Evolutionary conservation across 2,888 invertebrate species (phyloP).

Genomic region (Chaetogeoica ovagalla): DNA sequence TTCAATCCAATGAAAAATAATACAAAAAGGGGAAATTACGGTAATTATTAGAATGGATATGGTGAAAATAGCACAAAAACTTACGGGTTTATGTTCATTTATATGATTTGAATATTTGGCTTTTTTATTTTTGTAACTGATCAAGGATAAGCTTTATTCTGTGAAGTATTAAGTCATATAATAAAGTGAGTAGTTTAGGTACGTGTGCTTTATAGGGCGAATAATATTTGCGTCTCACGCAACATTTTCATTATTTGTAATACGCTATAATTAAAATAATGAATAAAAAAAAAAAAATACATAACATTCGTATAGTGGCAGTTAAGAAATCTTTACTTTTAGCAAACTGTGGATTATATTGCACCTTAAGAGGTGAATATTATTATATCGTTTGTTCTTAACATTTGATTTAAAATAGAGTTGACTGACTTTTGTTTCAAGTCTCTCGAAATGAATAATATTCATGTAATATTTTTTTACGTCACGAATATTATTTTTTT

Average conservation of each 20-base stretch:
- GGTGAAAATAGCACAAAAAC: background rate
- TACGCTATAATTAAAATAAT: background rate
- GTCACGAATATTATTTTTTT: too few species aligned
- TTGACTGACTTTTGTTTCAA: too few species aligned
- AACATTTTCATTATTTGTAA: background rate
- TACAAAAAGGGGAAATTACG: background rate
- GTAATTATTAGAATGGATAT: background rate
- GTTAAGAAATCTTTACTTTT: background rate
- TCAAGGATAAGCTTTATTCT: constrained; percentile 13
- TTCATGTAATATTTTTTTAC: too few species aligned
- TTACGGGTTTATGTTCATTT: background rate
- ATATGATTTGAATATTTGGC: background rate
- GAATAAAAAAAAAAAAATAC: background rate
- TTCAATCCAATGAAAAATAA: too few species aligned
- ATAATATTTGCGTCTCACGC: constrained; percentile 16
- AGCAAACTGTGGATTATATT: background rate
- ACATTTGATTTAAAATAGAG: too few species aligned
- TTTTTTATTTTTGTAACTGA: constrained; percentile 5
- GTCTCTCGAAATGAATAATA: too few species aligned
- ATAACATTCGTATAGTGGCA: background rate
- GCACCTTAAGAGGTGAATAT: too few species aligned
- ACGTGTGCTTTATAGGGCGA: background rate
- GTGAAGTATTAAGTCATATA: constrained; percentile 20
- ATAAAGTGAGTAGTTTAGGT: background rate
- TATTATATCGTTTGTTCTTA: too few species aligned